These are phyloP conservation scores for Drosophila ambigua DNA, from an alignment of 1,140 invertebrate species.

Conservation along the genomic window DNA sequence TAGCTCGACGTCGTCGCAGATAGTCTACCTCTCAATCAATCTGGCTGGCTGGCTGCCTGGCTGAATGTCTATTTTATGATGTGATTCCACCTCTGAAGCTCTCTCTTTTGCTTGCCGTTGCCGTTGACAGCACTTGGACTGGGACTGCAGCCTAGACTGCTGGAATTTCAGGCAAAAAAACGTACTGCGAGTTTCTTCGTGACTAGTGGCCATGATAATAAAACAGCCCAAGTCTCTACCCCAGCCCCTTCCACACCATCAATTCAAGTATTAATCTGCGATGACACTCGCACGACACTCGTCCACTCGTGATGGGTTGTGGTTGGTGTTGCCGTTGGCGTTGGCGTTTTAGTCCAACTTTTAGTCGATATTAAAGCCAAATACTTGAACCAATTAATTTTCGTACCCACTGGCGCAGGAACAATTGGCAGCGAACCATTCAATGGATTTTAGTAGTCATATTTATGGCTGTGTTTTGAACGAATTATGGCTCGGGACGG, in stretches of 20 bases:
- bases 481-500: background rate
- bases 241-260: slow-evolving; percentile 23
- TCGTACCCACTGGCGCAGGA: background rate
- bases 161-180: slow-evolving; percentile 5
- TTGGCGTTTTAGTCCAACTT: slow-evolving; percentile 1
- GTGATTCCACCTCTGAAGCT: slow-evolving; percentile 1
- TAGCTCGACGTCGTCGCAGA: slow-evolving; percentile 2
- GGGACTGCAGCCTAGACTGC: background rate
- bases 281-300: slow-evolving; percentile 47
- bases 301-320: too few relatives aligned
- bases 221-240: slow-evolving; percentile 16
- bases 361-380: slow-evolving; percentile 46
- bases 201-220: slow-evolving; percentile 33
- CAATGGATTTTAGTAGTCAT: slow-evolving; percentile 58
- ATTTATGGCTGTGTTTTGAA: slow-evolving; percentile 46
- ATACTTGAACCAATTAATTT: slow-evolving; percentile 52
- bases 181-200: slow-evolving; percentile 18
- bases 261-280: slow-evolving; percentile 43
- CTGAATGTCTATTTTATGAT: slow-evolving; percentile 18
- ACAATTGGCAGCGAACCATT: slow-evolving; percentile 43
- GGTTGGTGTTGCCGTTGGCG: background rate
- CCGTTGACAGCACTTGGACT: slow-evolving; percentile 1
- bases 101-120: slow-evolving; percentile 11
- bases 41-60: slow-evolving; percentile 1
- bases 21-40: slow-evolving; percentile 23